A percentile compares a stretch with the other conserved stretches of the same genome.
Evolutionary conservation across 2,888 invertebrate species (phyloP).

Genomic region (Andrena camellia): DNA sequence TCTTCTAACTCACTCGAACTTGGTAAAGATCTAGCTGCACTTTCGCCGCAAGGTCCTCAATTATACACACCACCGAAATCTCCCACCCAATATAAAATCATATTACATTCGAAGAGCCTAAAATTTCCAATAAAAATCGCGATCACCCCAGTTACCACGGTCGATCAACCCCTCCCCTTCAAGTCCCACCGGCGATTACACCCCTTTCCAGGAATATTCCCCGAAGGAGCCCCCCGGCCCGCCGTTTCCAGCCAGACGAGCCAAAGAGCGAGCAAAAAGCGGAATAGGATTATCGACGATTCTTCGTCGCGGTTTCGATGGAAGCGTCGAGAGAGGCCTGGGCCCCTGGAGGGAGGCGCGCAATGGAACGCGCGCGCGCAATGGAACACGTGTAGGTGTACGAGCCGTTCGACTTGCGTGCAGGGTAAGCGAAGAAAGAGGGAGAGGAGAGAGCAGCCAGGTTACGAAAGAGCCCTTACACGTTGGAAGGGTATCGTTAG

Average conservation of each 20-base stretch:
- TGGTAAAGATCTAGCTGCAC: too few relatives aligned
- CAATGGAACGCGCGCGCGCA: not conserved
- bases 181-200: too few relatives aligned
- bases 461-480: constrained; percentile 57
- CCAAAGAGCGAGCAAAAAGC: not conserved
- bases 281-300: constrained; percentile 42
- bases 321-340: constrained; percentile 17
- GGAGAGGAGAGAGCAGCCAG: constrained; percentile 32
- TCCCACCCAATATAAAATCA: too few relatives aligned
- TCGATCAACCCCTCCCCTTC: too few relatives aligned
- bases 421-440: constrained; percentile 2
- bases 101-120: too few relatives aligned
- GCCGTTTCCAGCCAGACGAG: constrained; percentile 13
- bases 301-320: constrained; percentile 51
- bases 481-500: constrained; percentile 68
- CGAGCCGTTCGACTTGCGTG: not conserved
- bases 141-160: too few relatives aligned
- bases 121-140: too few relatives aligned
- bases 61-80: too few relatives aligned
- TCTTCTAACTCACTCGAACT: too few relatives aligned
- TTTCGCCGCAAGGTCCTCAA: too few relatives aligned
- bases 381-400: not conserved
- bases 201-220: not conserved
- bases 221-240: not conserved
- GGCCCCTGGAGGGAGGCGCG: constrained; percentile 1